phyloP scores from a whole-genome alignment of 2,888 invertebrate species.

The Hirudinaria manillensis region DNA sequence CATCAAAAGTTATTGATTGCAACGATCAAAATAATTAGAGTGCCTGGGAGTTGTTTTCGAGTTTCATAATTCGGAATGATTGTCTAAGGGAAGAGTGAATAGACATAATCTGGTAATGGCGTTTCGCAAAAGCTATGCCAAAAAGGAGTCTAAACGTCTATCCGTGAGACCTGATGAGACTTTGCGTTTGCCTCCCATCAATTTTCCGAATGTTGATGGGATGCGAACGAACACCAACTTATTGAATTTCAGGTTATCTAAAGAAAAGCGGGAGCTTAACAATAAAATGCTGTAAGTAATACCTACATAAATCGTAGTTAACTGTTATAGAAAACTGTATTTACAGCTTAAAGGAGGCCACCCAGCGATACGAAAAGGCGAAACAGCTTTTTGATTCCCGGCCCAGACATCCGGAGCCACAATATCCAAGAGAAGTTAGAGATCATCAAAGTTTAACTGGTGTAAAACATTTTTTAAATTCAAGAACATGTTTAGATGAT shows the following conservation, averaged over 20 bases:
- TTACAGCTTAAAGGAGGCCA: constrained; percentile 47
- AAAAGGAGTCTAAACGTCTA: constrained; percentile 5
- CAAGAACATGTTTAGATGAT: constrained; percentile 46
- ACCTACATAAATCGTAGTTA: not conserved
- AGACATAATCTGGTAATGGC: too few species aligned
- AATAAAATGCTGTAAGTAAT: constrained; percentile 25
- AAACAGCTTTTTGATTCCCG: constrained; percentile 42
- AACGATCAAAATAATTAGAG: not conserved
- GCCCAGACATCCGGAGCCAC: constrained; percentile 40
- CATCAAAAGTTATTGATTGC: too few species aligned
- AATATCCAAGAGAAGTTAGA: constrained; percentile 40
- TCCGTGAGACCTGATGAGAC: constrained; percentile 21
- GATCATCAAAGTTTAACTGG: not conserved
- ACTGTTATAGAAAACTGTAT: not conserved
- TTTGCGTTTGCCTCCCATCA: constrained; percentile 50
- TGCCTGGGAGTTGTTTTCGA: too few species aligned
- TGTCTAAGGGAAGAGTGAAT: too few species aligned
- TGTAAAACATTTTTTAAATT: not conserved
- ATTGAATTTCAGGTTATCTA: constrained; percentile 18
- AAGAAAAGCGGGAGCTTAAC: not conserved
- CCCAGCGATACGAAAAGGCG: constrained; percentile 48
- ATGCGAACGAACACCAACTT: constrained; percentile 14
- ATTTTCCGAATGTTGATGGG: constrained; percentile 40
- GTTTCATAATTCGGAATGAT: too few species aligned
- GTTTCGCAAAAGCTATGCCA: too few species aligned